These are phyloP conservation scores for Liolophura sinensis DNA, from an alignment of 1,140 invertebrate species.

Conservation along the genomic window DNA sequence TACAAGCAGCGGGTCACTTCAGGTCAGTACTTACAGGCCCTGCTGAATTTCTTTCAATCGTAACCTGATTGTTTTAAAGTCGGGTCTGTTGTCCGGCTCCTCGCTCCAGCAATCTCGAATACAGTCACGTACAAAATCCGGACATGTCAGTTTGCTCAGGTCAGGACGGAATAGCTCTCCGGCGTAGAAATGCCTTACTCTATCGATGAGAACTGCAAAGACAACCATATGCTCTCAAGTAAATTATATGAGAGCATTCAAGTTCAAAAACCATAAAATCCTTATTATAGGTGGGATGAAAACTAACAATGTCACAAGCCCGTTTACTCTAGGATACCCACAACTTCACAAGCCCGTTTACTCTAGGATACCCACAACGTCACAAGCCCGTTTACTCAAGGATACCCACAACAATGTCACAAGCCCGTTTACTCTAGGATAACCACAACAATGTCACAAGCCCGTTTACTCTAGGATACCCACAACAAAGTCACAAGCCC, in stretches of 20 bases:
- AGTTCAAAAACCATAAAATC: neutral
- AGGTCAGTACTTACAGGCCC: slow-evolving; percentile 29
- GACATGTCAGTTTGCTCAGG: slow-evolving; percentile 23
- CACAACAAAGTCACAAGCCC: too few relatives aligned
- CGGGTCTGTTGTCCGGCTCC: slow-evolving; percentile 53
- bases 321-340: too few relatives aligned
- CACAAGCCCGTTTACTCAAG: too few relatives aligned
- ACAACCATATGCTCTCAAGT: neutral
- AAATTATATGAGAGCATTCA: neutral
- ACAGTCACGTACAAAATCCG: slow-evolving; percentile 35
- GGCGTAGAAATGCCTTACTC: slow-evolving; percentile 9
- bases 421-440: too few relatives aligned
- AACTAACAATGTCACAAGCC: too few relatives aligned
- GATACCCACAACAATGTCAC: too few relatives aligned
- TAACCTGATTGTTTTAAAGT: slow-evolving; percentile 52
- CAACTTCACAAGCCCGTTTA: too few relatives aligned
- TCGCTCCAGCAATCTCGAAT: slow-evolving; percentile 57
- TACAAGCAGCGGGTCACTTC: neutral
- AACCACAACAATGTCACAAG: too few relatives aligned
- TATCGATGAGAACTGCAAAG: slow-evolving; percentile 17
- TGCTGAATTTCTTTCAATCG: slow-evolving; percentile 31
- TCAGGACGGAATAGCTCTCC: slow-evolving; percentile 33
- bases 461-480: too few relatives aligned
- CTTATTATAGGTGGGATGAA: too few relatives aligned
- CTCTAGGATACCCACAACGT: too few relatives aligned